phyloP scores from a whole-genome alignment of 2,797 vertebrate species.

The Dermochelys coriacea region DNA sequence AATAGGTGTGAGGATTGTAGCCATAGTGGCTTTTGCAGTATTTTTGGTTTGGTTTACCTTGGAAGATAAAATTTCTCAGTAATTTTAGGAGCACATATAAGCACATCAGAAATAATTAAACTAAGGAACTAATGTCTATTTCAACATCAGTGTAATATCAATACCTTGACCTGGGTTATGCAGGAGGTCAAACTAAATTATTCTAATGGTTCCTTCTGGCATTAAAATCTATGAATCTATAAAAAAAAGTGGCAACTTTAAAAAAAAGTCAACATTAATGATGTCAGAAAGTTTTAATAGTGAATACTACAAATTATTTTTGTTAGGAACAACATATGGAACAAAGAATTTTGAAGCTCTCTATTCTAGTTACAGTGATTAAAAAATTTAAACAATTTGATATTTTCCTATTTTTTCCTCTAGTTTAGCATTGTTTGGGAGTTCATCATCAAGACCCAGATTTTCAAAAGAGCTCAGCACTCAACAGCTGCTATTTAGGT shows the following conservation, averaged over 20 bases:
- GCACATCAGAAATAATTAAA: not conserved
- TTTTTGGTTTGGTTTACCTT: not conserved
- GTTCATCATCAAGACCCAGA: not conserved
- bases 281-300: too few species aligned
- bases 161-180: not conserved
- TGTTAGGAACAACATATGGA: not conserved
- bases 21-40: not conserved
- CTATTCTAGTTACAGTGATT: not conserved
- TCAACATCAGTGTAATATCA: not conserved
- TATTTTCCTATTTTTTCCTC: not conserved
- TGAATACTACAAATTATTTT: not conserved
- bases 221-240: not conserved
- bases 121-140: not conserved
- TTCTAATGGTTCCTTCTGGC: not conserved
- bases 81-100: not conserved
- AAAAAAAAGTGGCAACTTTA: not conserved
- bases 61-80: not conserved
- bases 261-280: too few species aligned
- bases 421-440: not conserved
- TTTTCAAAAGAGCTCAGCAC: not conserved
- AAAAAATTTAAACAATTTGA: accelerated
- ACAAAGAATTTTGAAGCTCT: not conserved
- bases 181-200: not conserved
- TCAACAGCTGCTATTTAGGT: not conserved
- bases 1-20: not conserved